Conservation (phyloP, 1,140 invertebrate genomes). For the Anadara kagoshimensis region DNA sequence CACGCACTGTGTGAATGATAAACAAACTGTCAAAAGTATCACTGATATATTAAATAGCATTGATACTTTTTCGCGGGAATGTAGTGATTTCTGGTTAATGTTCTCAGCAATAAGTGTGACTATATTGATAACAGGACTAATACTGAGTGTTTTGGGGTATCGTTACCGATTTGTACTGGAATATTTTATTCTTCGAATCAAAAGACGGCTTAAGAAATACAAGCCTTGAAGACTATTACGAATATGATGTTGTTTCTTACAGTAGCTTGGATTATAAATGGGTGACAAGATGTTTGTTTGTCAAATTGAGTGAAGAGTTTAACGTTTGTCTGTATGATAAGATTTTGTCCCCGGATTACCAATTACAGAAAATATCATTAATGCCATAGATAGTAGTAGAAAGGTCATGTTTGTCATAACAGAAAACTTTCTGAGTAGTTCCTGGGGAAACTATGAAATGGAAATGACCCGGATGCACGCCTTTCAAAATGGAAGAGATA, state of each 20-base stretch:
- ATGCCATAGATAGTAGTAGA: constrained; percentile 27
- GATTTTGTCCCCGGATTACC: constrained; percentile 24
- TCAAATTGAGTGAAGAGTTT: not conserved
- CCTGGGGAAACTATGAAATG: constrained; percentile 24
- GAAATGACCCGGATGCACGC: constrained; percentile 27
- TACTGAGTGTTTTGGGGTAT: not conserved
- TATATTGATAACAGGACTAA: not conserved
- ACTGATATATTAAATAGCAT: not conserved
- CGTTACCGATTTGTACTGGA: not conserved
- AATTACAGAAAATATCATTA: constrained; percentile 25
- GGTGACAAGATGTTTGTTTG: not conserved
- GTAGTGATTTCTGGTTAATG: not conserved
- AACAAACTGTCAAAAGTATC: not conserved
- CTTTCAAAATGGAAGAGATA: not conserved
- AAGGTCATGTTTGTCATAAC: constrained; percentile 29
- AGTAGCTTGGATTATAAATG: not conserved
- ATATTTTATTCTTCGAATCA: constrained; percentile 3
- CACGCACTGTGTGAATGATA: not conserved
- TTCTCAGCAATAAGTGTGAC: not conserved
- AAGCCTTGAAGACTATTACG: not conserved
- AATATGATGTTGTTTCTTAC: constrained; percentile 3
- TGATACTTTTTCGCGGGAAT: not conserved
- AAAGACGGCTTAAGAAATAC: not conserved
- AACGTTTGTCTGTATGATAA: constrained; percentile 9
- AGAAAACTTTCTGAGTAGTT: constrained; percentile 19